Evolutionary conservation across 2,888 invertebrate genomes (phyloP).

Genomic region (Mayetiola destructor): DNA sequence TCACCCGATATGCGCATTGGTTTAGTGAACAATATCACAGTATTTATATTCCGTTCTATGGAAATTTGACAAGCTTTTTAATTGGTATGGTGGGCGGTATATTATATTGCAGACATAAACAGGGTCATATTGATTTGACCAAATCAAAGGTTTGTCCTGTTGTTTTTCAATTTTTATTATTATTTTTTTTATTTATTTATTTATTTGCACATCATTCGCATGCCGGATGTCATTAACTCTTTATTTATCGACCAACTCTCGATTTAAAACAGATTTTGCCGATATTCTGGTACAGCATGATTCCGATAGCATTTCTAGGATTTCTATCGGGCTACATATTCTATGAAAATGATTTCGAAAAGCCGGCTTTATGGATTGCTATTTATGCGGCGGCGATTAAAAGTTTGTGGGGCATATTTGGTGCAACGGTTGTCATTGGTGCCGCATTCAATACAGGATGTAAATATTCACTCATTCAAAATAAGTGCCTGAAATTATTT

Average conservation of each 20-base stretch:
- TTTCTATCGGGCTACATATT: conserved; percentile 15
- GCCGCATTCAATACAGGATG: conserved; percentile 15
- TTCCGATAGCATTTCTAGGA: conserved; percentile 6
- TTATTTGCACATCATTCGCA: not conserved
- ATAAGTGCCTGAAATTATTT: not conserved
- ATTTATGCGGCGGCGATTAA: conserved; percentile 13
- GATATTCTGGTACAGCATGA: conserved; percentile 4
- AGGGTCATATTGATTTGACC: conserved; percentile 8
- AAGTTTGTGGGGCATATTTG: conserved; percentile 15
- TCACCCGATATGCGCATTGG: conserved; percentile 31
- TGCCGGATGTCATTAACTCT: not conserved
- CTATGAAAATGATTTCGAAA: conserved; percentile 16
- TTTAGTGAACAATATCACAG: conserved; percentile 32
- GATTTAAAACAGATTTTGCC: not conserved
- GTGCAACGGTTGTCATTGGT: conserved; percentile 14
- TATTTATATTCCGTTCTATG: conserved; percentile 35
- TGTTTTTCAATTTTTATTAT: not conserved
- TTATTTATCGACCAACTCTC: too few relatives aligned
- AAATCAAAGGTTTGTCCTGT: not conserved
- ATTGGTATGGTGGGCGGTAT: conserved; percentile 36
- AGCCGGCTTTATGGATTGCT: conserved; percentile 16
- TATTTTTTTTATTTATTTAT: not conserved
- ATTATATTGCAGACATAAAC: conserved; percentile 26
- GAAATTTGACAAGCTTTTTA: conserved; percentile 35
- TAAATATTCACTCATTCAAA: too few relatives aligned